phyloP scores from a whole-genome alignment of 2,888 invertebrate species.

The Erebia palarica region DNA sequence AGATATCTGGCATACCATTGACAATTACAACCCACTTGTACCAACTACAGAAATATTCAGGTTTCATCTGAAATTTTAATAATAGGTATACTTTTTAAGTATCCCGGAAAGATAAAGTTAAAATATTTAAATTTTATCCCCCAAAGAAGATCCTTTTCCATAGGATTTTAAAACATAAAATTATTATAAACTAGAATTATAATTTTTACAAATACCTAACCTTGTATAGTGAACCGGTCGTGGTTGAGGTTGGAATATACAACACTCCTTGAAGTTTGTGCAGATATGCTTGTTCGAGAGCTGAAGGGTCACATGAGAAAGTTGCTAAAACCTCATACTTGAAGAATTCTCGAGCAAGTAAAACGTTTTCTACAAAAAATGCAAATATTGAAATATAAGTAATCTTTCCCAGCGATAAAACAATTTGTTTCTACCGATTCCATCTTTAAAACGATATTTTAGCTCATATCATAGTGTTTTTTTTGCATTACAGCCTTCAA shows the following conservation, averaged over 20 bases:
- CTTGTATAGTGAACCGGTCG: slow-evolving; percentile 44
- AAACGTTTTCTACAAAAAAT: slow-evolving; percentile 53
- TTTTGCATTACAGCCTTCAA: no score
- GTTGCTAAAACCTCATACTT: slow-evolving; percentile 50
- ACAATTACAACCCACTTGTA: slow-evolving; percentile 64
- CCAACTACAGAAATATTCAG: slow-evolving; percentile 52
- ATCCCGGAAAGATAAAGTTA: no score
- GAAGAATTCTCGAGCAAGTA: slow-evolving; percentile 53
- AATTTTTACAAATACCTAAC: slow-evolving; percentile 32
- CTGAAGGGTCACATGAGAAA: slow-evolving; percentile 50
- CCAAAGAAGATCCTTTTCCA: no score
- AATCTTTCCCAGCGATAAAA: no score
- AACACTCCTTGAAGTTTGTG: slow-evolving; percentile 59
- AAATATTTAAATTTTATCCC: no score
- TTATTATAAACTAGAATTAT: no score
- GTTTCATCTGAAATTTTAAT: slow-evolving; percentile 47
- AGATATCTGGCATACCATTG: slow-evolving; percentile 46
- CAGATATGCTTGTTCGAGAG: slow-evolving; percentile 43
- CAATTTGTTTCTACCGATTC: no score
- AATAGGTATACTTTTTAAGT: no score
- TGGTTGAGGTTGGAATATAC: slow-evolving; percentile 44
- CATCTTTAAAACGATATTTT: no score
- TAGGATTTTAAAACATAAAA: no score
- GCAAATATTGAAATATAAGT: background rate
- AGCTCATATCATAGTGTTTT: no score